Conservation (phyloP, 2,797 vertebrate genomes). For the Vireo griseus region DNA sequence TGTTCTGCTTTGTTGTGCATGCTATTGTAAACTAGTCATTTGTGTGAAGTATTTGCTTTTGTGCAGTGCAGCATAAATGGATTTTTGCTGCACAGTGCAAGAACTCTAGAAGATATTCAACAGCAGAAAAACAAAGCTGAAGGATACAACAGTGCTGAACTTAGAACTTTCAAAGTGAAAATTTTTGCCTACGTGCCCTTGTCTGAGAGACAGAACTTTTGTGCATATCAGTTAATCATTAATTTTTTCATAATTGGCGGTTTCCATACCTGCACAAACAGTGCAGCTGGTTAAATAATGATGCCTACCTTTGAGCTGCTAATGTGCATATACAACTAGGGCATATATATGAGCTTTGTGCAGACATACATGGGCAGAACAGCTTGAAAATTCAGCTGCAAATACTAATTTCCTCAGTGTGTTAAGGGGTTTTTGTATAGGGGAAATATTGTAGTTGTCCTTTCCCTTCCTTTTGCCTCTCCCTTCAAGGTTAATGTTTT, state of each 20-base stretch:
- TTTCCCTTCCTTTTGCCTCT: background rate
- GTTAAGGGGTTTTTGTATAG: background rate
- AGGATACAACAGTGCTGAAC: background rate
- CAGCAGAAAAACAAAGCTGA: background rate
- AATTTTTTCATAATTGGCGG: background rate
- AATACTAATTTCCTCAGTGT: background rate
- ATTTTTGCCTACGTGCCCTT: background rate
- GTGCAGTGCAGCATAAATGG: background rate
- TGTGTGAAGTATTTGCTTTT: slow-evolving; percentile 28
- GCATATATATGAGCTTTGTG: background rate
- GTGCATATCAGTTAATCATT: background rate
- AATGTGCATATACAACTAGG: background rate
- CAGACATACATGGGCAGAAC: background rate
- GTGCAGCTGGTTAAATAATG: background rate
- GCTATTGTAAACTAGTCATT: slow-evolving; percentile 1
- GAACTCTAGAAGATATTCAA: background rate
- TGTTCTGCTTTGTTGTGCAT: slow-evolving; percentile 9
- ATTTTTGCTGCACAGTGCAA: background rate
- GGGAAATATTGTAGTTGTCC: background rate
- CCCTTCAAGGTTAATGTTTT: slow-evolving; percentile 49
- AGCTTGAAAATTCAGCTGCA: background rate
- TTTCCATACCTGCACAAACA: background rate
- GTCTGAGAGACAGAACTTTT: background rate
- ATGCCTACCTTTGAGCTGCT: background rate
- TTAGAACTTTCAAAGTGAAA: background rate